Percentiles rank a stretch among this genome's conserved stretches.
These are phyloP conservation scores for Ammodytes dubius DNA, from an alignment of 2,113 vertebrate genomes.

Conservation along the genomic window DNA sequence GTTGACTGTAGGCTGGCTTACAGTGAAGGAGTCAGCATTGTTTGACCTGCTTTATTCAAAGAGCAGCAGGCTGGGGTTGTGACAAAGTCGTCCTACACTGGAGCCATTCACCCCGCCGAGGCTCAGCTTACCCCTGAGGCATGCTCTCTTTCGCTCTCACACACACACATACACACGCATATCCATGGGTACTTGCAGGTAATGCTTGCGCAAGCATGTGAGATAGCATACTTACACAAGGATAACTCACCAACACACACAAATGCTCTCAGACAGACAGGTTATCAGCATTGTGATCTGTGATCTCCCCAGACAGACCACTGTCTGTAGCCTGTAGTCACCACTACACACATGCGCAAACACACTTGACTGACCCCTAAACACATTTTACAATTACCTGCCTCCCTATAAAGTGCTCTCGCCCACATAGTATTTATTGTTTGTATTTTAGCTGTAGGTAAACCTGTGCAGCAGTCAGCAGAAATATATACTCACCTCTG, in stretches of 20 bases:
- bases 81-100: constrained; percentile 79
- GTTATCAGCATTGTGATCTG: constrained; percentile 43
- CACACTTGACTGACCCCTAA: constrained; percentile 22
- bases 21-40: constrained; percentile 80
- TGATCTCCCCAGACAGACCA: constrained; percentile 28
- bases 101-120: constrained; percentile 72
- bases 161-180: constrained; percentile 21
- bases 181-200: constrained; percentile 36
- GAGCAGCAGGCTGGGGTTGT: constrained; percentile 71
- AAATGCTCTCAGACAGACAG: constrained; percentile 16
- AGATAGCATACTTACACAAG: constrained; percentile 40
- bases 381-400: constrained; percentile 21
- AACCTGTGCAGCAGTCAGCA: not conserved
- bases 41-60: constrained; percentile 79
- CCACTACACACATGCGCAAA: not conserved
- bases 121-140: constrained; percentile 76
- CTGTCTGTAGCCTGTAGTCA: constrained; percentile 17
- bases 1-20: constrained; percentile 77
- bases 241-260: constrained; percentile 4
- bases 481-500: not conserved
- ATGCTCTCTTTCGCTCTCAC: constrained; percentile 41
- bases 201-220: constrained; percentile 41
- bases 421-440: not conserved
- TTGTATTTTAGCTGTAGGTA: not conserved
- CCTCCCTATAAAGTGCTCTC: constrained; percentile 7